Percentiles rank a stretch among this genome's conserved stretches.
Evolutionary conservation across 2,113 vertebrate species (phyloP).

Genomic region (Microtus ochrogaster): DNA sequence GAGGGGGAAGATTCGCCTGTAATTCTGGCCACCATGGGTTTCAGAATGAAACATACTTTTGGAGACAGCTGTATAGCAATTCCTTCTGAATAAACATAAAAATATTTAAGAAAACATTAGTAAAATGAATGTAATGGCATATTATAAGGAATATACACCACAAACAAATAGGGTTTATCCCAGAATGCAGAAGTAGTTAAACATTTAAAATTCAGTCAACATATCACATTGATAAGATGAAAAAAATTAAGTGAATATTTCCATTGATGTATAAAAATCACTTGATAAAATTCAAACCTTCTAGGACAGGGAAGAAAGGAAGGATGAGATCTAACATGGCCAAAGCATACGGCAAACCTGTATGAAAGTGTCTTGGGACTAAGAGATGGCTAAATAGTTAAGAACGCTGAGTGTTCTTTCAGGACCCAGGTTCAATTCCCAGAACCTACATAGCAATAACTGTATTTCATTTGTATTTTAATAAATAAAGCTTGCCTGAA

Average conservation of each 20-base stretch:
- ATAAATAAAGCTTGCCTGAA: no score
- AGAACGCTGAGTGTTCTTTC: background rate
- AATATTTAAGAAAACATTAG: background rate
- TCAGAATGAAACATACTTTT: background rate
- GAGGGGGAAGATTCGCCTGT: background rate
- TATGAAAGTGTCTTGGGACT: background rate
- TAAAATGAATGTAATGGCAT: background rate
- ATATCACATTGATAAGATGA: rapidly evolving
- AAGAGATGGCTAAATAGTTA: background rate
- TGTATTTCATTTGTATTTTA: no score
- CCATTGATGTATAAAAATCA: background rate
- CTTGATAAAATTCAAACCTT: background rate
- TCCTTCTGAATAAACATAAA: background rate
- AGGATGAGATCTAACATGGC: background rate
- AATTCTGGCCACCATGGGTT: background rate
- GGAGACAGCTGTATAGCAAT: background rate
- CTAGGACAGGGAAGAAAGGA: background rate
- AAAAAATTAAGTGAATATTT: background rate
- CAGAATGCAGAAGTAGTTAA: background rate
- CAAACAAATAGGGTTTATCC: background rate
- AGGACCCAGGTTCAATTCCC: background rate
- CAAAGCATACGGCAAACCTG: background rate
- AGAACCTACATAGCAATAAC: background rate
- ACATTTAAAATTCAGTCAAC: rapidly evolving
- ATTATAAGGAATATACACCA: background rate